Conservation (phyloP, 1,140 invertebrate genomes). For the Belonocnema kinseyi region DNA sequence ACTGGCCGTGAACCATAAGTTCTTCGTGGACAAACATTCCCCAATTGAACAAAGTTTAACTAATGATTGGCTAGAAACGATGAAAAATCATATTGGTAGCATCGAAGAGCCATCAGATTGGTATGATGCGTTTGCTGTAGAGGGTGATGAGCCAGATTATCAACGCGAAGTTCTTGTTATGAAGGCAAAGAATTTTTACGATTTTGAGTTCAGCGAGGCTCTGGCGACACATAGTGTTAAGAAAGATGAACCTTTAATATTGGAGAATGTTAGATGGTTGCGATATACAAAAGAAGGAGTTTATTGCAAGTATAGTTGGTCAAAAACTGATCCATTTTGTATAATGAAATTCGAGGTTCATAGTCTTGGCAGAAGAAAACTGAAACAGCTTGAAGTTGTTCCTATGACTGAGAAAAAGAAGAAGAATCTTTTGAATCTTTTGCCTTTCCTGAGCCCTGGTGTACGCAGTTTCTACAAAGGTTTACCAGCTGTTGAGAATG, state of each 20-base stretch:
- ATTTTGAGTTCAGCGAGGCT: background rate
- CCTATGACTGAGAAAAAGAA: too few species aligned
- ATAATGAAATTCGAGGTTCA: background rate
- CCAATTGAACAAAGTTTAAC: background rate
- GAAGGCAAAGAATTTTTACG: background rate
- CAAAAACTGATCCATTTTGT: background rate
- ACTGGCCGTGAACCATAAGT: background rate
- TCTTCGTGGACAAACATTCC: background rate
- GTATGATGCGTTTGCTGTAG: background rate
- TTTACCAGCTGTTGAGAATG: too few species aligned
- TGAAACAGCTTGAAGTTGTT: too few species aligned
- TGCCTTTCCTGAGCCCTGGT: too few species aligned
- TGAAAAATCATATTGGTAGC: background rate
- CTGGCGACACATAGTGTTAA: background rate
- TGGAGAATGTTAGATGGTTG: background rate
- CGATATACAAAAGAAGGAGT: conserved; percentile 21
- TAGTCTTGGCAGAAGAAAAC: too few species aligned
- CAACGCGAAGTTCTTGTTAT: background rate
- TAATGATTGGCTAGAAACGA: background rate
- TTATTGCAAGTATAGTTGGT: background rate
- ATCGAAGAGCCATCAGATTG: background rate
- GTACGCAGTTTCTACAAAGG: too few species aligned
- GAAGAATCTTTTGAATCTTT: too few species aligned
- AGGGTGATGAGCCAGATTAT: too few species aligned
- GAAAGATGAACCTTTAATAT: background rate